phyloP scores from a whole-genome alignment of 2,888 invertebrate genomes.

The Clitarchus hookeri region DNA sequence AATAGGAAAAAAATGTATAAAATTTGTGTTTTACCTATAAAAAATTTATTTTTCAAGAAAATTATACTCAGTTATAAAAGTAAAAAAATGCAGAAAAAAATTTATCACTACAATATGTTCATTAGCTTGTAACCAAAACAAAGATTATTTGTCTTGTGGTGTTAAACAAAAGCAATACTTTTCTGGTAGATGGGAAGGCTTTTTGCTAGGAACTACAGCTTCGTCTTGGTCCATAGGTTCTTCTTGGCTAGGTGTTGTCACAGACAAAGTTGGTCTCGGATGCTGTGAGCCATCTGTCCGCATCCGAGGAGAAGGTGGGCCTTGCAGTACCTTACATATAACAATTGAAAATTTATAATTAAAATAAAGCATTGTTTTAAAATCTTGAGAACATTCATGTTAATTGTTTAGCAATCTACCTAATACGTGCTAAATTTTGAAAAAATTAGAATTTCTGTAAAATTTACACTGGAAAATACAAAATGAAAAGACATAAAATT shows the following conservation, averaged over 20 bases:
- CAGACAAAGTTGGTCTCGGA: slow-evolving; percentile 34
- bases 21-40: too few species aligned
- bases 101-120: too few species aligned
- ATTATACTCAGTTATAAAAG: too few species aligned
- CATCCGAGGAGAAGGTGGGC: slow-evolving; percentile 60
- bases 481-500: too few species aligned
- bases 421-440: too few species aligned
- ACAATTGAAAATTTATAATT: neutral
- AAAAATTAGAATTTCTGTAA: too few species aligned
- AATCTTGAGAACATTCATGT: neutral
- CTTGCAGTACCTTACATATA: slow-evolving; percentile 49
- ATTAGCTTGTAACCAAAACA: too few species aligned
- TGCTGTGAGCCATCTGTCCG: slow-evolving; percentile 56
- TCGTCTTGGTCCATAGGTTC: slow-evolving; percentile 46
- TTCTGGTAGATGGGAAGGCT: slow-evolving; percentile 20
- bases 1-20: too few species aligned
- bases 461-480: too few species aligned
- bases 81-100: too few species aligned
- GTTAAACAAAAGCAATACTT: neutral
- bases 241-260: slow-evolving; percentile 45
- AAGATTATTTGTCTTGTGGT: neutral
- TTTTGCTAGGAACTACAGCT: slow-evolving; percentile 23
- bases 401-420: too few species aligned
- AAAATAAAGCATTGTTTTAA: neutral
- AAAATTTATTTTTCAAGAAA: too few species aligned